These are phyloP conservation scores for Rhamnusium bicolor DNA, from an alignment of 2,888 invertebrate genomes.

Conservation along the genomic window DNA sequence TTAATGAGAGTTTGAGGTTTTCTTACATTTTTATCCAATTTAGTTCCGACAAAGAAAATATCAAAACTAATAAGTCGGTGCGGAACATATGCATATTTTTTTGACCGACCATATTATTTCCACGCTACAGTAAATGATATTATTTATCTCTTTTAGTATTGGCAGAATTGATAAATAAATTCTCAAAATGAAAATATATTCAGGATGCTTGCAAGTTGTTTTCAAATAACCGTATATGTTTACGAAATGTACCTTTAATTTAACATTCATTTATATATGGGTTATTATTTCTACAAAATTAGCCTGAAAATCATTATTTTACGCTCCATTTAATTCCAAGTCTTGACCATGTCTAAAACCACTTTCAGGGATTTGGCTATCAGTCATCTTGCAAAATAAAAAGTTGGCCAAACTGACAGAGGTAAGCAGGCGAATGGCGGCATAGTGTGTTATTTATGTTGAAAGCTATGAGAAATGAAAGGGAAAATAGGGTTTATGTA, in stretches of 20 bases:
- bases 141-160: too few species aligned
- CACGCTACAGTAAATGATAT: too few species aligned
- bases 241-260: not conserved
- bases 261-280: not conserved
- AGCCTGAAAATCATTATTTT: conserved; percentile 5
- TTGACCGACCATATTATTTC: too few species aligned
- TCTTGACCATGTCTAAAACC: conserved; percentile 33
- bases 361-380: conserved; percentile 28
- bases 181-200: not conserved
- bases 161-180: too few species aligned
- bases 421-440: conserved; percentile 40
- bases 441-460: conserved; percentile 59
- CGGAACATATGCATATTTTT: too few species aligned
- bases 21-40: too few species aligned
- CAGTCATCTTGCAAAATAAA: conserved; percentile 42
- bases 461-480: conserved; percentile 66
- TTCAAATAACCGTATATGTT: not conserved
- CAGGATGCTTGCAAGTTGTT: not conserved
- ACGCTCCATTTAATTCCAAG: conserved; percentile 26
- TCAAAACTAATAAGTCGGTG: too few species aligned
- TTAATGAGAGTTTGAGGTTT: too few species aligned
- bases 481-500: conserved; percentile 66
- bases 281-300: not conserved
- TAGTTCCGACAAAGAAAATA: too few species aligned
- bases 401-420: conserved; percentile 44